These are phyloP conservation scores for Lydus trimaculatus DNA, from an alignment of 2,888 invertebrate species.

Conservation along the genomic window DNA sequence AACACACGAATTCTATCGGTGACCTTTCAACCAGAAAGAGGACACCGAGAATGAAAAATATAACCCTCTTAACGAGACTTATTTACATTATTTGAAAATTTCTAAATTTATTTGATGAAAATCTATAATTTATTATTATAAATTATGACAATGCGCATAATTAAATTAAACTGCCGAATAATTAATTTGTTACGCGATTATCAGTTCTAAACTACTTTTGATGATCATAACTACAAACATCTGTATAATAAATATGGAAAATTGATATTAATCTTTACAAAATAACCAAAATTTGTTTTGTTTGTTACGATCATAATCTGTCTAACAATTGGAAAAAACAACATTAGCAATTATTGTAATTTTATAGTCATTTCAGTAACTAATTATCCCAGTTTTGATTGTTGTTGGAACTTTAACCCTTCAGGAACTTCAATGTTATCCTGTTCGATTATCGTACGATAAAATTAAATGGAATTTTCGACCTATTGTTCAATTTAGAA, in stretches of 20 bases:
- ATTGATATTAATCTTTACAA: not conserved
- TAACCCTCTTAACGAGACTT: not conserved
- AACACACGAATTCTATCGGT: slow-evolving; percentile 48
- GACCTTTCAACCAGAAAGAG: slow-evolving; percentile 9
- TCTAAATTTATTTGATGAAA: too few species aligned
- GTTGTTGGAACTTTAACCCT: not conserved
- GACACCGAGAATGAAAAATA: not conserved
- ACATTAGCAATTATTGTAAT: not conserved
- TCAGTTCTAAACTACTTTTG: slow-evolving; percentile 2
- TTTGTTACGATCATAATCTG: not conserved
- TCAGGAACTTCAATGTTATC: too few species aligned
- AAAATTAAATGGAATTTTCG: too few species aligned
- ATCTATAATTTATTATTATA: not conserved
- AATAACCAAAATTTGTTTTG: not conserved
- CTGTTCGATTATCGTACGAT: too few species aligned
- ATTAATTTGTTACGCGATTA: not conserved
- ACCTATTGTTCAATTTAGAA: not conserved
- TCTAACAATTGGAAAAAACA: not conserved
- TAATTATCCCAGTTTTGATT: not conserved
- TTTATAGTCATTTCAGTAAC: not conserved
- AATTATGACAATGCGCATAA: not conserved
- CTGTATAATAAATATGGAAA: not conserved
- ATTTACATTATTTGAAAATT: too few species aligned
- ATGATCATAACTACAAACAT: not conserved
- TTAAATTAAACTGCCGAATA: not conserved